These are phyloP conservation scores for Syndactyla subalaris DNA, from an alignment of 2,797 vertebrate genomes.

Conservation along the genomic window DNA sequence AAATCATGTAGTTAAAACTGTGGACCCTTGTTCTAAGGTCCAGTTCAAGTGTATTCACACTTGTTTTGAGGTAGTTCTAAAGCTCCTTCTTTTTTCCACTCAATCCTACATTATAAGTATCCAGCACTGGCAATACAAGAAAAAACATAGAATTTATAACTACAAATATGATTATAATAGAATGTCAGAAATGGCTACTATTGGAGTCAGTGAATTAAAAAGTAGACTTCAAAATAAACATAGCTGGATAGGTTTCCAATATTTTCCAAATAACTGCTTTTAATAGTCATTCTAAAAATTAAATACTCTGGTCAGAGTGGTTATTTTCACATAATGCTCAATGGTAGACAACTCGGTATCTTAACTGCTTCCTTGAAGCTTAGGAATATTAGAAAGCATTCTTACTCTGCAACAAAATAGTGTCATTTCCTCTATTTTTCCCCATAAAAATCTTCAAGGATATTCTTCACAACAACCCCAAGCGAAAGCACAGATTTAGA, in stretches of 20 bases:
- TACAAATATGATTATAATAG: background rate
- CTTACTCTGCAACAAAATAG: background rate
- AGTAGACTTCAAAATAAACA: background rate
- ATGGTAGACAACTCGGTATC: background rate
- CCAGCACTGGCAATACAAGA: background rate
- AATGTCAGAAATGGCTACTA: background rate
- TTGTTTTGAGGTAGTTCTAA: background rate
- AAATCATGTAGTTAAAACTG: background rate
- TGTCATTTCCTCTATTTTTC: background rate
- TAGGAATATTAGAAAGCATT: background rate
- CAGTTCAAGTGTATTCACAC: background rate
- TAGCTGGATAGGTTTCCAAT: background rate
- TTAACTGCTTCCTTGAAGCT: background rate
- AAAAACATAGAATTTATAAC: background rate
- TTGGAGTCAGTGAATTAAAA: background rate
- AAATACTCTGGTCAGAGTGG: background rate
- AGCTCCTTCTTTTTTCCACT: background rate
- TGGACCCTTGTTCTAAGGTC: background rate
- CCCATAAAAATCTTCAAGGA: background rate
- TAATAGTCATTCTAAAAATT: background rate
- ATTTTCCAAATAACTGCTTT: background rate
- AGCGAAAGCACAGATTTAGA: background rate
- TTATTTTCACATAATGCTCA: background rate
- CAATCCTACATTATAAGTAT: background rate
- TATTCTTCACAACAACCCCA: background rate